Evolutionary conservation across 2,888 invertebrate genomes (phyloP).

Genomic region (Axea sp.): DNA sequence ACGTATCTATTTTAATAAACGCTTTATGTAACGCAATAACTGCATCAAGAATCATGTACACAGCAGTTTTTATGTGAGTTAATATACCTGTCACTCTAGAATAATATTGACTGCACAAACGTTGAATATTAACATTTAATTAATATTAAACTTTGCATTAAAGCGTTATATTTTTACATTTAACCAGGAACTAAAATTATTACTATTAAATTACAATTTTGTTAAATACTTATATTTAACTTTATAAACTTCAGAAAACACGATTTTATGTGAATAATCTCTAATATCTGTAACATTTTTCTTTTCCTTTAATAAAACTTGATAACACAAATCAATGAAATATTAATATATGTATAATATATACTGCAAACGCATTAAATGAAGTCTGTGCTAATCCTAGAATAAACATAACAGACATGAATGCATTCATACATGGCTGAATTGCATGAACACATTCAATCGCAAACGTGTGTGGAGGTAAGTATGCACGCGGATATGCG

Average conservation of each 20-base stretch:
- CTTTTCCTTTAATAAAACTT: too few species aligned
- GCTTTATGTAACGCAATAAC: slow-evolving; percentile 42
- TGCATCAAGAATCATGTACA: slow-evolving; percentile 22
- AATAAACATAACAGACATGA: slow-evolving; percentile 56
- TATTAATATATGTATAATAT: slow-evolving; percentile 52
- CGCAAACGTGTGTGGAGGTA: slow-evolving; percentile 5
- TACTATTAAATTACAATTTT: too few species aligned
- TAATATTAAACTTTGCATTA: too few species aligned
- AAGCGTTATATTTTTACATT: too few species aligned
- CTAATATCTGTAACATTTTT: too few species aligned
- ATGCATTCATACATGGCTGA: slow-evolving; percentile 47
- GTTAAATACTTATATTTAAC: too few species aligned
- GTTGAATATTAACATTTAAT: slow-evolving; percentile 10
- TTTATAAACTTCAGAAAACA: too few species aligned
- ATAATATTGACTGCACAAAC: slow-evolving; percentile 32
- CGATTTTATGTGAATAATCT: too few species aligned
- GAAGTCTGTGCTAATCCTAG: slow-evolving; percentile 50
- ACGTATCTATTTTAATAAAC: slow-evolving; percentile 50
- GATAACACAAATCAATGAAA: too few species aligned
- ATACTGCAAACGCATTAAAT: slow-evolving; percentile 53
- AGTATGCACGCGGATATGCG: slow-evolving; percentile 47
- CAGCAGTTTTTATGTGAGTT: slow-evolving; percentile 28
- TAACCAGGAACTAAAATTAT: too few species aligned
- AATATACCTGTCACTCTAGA: slow-evolving; percentile 27
- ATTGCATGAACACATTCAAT: slow-evolving; percentile 42